Percentiles rank a stretch among this genome's conserved stretches.
These are phyloP conservation scores for Calyptommatus sinebrachiatus DNA, from an alignment of 2,113 vertebrate species.

Conservation along the genomic window DNA sequence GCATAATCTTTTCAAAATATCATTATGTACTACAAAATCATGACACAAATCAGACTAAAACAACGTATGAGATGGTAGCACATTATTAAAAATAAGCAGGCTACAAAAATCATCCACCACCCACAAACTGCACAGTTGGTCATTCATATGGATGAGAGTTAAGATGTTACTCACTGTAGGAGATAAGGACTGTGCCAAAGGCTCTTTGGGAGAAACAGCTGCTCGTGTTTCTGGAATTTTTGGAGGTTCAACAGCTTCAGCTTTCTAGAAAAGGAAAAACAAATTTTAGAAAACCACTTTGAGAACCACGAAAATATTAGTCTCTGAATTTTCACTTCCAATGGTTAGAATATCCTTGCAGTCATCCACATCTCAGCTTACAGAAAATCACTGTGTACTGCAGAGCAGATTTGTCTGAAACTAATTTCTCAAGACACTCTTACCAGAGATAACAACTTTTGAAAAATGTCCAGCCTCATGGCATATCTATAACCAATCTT, in stretches of 20 bases:
- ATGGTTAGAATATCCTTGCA: not conserved
- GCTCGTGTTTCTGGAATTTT: conserved; percentile 1
- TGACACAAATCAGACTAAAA: no score
- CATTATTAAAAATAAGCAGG: no score
- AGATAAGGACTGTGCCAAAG: not conserved
- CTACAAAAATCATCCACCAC: no score
- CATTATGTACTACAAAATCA: no score
- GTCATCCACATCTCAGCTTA: not conserved
- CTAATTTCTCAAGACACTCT: not conserved
- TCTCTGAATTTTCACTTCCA: not conserved
- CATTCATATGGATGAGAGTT: no score
- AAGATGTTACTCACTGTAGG: conserved; percentile 13
- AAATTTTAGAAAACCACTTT: not conserved
- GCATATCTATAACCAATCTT: no score
- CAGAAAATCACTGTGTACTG: not conserved
- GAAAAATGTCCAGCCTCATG: no score
- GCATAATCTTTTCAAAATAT: no score
- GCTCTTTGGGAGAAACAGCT: not conserved
- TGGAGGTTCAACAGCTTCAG: not conserved
- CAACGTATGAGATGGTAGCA: no score
- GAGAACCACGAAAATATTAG: not conserved
- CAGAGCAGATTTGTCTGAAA: not conserved
- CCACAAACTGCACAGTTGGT: no score
- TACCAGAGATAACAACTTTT: not conserved
- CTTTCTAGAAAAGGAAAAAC: conserved; percentile 40